Percentiles rank a stretch among this genome's conserved stretches.
Conservation (phyloP, 2,888 invertebrate genomes). For the Temnothorax ravouxi region DNA sequence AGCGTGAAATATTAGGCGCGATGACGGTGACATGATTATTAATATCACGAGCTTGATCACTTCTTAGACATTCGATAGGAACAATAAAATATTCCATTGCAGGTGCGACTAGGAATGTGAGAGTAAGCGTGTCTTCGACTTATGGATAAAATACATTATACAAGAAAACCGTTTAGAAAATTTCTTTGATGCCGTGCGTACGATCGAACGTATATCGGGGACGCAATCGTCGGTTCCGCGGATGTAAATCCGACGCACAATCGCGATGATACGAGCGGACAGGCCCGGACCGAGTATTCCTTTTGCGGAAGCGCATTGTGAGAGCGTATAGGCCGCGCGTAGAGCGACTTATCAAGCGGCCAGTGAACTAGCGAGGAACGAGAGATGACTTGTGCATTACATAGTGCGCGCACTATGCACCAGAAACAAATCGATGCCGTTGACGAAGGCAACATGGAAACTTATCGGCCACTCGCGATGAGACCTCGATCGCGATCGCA, state of each 20-base stretch:
- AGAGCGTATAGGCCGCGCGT: slow-evolving; percentile 44
- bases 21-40: neutral
- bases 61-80: neutral
- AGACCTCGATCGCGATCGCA: slow-evolving; percentile 65
- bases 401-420: slow-evolving; percentile 63
- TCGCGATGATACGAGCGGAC: slow-evolving; percentile 59
- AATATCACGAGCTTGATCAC: slow-evolving; percentile 21
- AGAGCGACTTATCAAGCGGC: slow-evolving; percentile 69
- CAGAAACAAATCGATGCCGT: slow-evolving; percentile 72
- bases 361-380: slow-evolving; percentile 66
- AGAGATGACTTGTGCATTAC: slow-evolving; percentile 72
- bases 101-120: neutral
- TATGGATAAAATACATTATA: neutral
- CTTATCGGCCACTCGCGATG: slow-evolving; percentile 57
- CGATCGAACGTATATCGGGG: slow-evolving; percentile 29
- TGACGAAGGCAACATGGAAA: slow-evolving; percentile 59
- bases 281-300: slow-evolving; percentile 49
- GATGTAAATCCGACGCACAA: slow-evolving; percentile 31
- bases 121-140: neutral
- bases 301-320: slow-evolving; percentile 61
- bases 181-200: neutral
- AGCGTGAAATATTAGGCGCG: slow-evolving; percentile 16
- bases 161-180: neutral
- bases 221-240: slow-evolving; percentile 34
- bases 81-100: slow-evolving; percentile 2